Base-by-base conservation (phyloP, 2,888 invertebrate species). In the Tribolium freemani region DNA sequence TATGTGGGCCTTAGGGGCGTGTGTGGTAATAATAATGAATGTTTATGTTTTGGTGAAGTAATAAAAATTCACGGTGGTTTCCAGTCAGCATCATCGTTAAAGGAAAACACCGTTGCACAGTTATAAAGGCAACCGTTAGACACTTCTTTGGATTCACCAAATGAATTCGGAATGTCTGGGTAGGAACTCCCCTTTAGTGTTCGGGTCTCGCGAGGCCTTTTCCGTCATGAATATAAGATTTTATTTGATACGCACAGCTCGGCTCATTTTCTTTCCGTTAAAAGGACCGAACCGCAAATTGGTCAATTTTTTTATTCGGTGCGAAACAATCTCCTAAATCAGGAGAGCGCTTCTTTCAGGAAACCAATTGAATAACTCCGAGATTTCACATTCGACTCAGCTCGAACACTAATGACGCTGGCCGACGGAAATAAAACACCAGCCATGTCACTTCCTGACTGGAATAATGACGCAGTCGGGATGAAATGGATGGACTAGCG, bases 361-460 rank as follows among this genome's bases (percentile, higher is more conserved):
- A 76, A 77, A 68, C 66, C 79, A 78, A 81, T 79, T 77, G 77
- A 80, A 81, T 80, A 80, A 80, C 72, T 77, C 71, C 69, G 75
- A 79, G 78, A 82, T 81, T 80, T 81, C 74, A 75, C 75, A 82
- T 82, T 83, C 82, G 78, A 70, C 78, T 78, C 81, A 78, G 76
- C 79, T 72, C 69, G 74, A 68, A 71, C 79, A 77, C 79, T 81
- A 82, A 82, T 81, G 81, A 81, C 77, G 74, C 77, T 69, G 78
- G 77, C 81, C 76, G 76, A 79, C 79, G 81, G 82, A 83, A 83
- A 83, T 84, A 83, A 83, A 82, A 82, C 82, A 78, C 77, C 81
- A 79, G 80, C 80, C 81, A 80, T 79, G 82, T 83, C 83, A 82
- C 81, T 81, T 81, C 82, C 83, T 83, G 84, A 83, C 83, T 79